phyloP scores from a whole-genome alignment of 2,113 vertebrate species.

The Acinonyx jubatus region DNA sequence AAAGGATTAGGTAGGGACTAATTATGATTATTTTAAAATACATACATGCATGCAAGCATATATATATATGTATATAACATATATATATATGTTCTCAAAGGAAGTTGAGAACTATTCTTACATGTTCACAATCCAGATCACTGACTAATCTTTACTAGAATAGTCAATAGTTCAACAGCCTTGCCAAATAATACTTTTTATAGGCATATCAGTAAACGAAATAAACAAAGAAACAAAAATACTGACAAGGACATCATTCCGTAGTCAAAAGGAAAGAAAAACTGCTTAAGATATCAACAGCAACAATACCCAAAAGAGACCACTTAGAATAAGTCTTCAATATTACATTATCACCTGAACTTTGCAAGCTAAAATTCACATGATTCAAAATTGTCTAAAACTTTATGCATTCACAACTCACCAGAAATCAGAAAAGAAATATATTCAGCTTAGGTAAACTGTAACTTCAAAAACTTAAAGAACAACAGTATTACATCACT shows the following conservation, averaged over 20 bases:
- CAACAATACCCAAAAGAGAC: background rate
- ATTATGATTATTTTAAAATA: background rate
- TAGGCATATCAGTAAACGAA: background rate
- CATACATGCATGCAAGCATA: background rate
- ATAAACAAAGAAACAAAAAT: slow-evolving; percentile 22
- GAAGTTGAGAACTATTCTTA: background rate
- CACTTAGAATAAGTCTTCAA: background rate
- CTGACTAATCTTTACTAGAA: background rate
- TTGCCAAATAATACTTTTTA: background rate
- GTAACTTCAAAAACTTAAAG: background rate
- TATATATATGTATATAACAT: background rate
- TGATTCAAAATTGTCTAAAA: background rate
- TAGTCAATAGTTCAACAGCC: background rate
- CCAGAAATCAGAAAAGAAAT: slow-evolving; percentile 54
- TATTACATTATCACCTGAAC: background rate
- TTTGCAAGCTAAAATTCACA: background rate
- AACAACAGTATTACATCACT: background rate
- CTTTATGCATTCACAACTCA: background rate
- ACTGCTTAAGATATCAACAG: background rate
- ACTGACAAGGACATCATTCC: background rate
- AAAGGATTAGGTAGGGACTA: background rate
- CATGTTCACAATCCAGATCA: background rate
- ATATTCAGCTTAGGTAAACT: slow-evolving; percentile 42
- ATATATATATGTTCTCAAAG: background rate
- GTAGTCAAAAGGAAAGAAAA: background rate